A percentile compares a stretch with the other conserved stretches of the same genome.
These are phyloP conservation scores for Ciconia stormi DNA, from an alignment of 2,113 vertebrate species.

Conservation along the genomic window DNA sequence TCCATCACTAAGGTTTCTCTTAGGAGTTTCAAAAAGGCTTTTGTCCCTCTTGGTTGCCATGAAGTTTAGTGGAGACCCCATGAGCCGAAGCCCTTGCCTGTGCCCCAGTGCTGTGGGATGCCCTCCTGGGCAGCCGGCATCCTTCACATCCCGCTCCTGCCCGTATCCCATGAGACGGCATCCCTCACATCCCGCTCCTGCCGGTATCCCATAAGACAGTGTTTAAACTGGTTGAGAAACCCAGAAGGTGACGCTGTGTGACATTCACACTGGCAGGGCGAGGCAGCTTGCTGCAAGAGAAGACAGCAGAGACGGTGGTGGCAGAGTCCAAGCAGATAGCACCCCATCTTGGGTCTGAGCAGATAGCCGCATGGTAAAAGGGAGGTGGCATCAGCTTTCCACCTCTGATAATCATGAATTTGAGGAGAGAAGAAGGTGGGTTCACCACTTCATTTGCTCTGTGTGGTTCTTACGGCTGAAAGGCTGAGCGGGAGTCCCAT, in stretches of 20 bases:
- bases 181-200: neutral
- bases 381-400: neutral
- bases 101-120: neutral
- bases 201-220: neutral
- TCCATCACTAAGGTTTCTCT: neutral
- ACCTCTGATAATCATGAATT: neutral
- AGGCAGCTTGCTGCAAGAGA: neutral
- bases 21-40: neutral
- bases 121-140: neutral
- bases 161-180: neutral
- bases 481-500: neutral
- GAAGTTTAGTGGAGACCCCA: neutral
- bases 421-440: neutral
- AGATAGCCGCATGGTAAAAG: neutral
- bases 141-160: neutral
- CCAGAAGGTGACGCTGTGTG: neutral
- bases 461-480: rapidly evolving
- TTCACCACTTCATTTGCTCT: neutral
- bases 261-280: neutral
- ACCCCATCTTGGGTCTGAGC: neutral
- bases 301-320: neutral
- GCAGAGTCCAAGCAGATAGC: neutral
- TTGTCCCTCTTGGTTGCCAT: neutral
- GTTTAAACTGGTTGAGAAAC: neutral
- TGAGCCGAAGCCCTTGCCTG: neutral